Percentiles rank a stretch among this genome's conserved stretches.
Conservation (phyloP, 2,113 vertebrate genomes). For the Cisticola juncidis region DNA sequence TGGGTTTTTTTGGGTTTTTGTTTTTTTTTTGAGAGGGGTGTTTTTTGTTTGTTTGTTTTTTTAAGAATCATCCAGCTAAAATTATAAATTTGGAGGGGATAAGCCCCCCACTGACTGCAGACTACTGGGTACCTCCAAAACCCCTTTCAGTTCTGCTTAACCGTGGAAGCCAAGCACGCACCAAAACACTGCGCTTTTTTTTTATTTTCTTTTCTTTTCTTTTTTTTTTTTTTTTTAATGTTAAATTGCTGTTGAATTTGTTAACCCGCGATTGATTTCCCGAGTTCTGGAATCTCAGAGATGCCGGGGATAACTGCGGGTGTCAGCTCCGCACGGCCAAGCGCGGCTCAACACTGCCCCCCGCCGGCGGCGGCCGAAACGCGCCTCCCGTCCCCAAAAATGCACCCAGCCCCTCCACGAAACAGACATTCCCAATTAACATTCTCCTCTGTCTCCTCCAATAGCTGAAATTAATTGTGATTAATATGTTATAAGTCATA, state of each 20-base stretch:
- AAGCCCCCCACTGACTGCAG: neutral
- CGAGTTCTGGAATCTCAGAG: constrained; percentile 77
- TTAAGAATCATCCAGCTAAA: neutral
- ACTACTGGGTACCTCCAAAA: constrained; percentile 18
- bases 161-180: constrained; percentile 66
- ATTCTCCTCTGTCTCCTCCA: constrained; percentile 56
- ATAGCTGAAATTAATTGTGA: constrained; percentile 66
- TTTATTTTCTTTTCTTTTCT: neutral
- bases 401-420: neutral
- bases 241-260: constrained; percentile 82
- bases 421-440: constrained; percentile 39
- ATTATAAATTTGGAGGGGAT: neutral
- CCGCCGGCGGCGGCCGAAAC: too few species aligned
- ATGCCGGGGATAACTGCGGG: constrained; percentile 71
- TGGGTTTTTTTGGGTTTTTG: too few species aligned
- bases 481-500: constrained; percentile 67
- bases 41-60: too few species aligned
- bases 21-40: too few species aligned
- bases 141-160: constrained; percentile 57
- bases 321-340: too few species aligned
- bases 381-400: neutral
- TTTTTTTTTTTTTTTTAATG: neutral
- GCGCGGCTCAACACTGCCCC: too few species aligned
- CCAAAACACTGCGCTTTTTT: constrained; percentile 67
- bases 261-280: constrained; percentile 80